A percentile compares a stretch with the other conserved stretches of the same genome.
phyloP scores from a whole-genome alignment of 2,888 invertebrate genomes.

The Ennomos quercinarius region DNA sequence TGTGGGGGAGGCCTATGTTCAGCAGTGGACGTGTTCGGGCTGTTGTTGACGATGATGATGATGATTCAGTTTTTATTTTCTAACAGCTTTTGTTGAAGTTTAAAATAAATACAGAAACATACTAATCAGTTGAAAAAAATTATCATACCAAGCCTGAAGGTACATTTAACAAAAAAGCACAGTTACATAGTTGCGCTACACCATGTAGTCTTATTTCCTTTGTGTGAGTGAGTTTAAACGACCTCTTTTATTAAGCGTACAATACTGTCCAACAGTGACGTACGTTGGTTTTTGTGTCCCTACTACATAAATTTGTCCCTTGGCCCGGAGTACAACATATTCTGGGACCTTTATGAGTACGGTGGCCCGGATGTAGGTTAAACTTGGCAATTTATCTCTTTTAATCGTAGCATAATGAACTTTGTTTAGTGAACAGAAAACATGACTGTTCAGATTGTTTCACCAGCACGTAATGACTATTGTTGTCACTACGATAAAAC shows the following conservation, averaged over 20 bases:
- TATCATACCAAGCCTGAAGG: no score
- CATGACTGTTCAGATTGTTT: constrained; percentile 36
- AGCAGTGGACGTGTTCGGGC: no score
- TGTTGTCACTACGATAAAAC: constrained; percentile 28
- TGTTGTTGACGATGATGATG: no score
- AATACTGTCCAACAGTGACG: constrained; percentile 19
- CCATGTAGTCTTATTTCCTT: background rate
- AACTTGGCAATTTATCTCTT: constrained; percentile 75
- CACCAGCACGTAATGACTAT: constrained; percentile 32
- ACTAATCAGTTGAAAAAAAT: no score
- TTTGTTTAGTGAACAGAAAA: constrained; percentile 50
- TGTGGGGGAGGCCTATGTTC: no score
- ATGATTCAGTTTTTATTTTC: no score
- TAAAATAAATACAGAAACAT: no score
- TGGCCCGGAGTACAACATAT: constrained; percentile 68
- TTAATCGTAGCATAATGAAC: constrained; percentile 75
- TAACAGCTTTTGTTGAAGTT: no score
- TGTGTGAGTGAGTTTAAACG: constrained; percentile 6
- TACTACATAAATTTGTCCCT: constrained; percentile 76
- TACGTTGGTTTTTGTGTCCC: constrained; percentile 70
- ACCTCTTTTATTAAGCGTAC: constrained; percentile 2
- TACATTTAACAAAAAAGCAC: no score
- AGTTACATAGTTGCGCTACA: no score
- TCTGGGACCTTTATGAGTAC: constrained; percentile 76
- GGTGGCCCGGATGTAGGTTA: constrained; percentile 67